Evolutionary conservation across 92 coral and sea anemone species (phyloP).

Genomic region (Porites evermanni): DNA sequence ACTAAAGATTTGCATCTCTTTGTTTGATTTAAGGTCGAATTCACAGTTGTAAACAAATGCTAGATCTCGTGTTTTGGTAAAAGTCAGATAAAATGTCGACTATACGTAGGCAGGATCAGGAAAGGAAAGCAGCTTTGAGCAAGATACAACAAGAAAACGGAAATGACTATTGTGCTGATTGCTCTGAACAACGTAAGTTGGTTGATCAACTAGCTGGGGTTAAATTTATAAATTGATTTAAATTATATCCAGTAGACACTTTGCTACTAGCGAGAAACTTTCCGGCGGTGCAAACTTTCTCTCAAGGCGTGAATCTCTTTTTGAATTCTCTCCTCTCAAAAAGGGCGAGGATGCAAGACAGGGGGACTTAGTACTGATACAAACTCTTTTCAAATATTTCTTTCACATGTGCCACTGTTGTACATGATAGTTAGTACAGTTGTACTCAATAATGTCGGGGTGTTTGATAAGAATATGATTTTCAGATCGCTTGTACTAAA

Average conservation of each 20-base stretch:
- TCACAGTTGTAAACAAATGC: neutral
- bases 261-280: neutral
- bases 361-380: no score
- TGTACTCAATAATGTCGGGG: no score
- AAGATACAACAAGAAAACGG: neutral
- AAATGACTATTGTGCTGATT: slow-evolving; percentile 31
- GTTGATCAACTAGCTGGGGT: neutral
- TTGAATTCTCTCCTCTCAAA: no score
- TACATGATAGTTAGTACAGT: no score
- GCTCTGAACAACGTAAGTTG: slow-evolving; percentile 18
- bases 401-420: no score
- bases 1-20: neutral
- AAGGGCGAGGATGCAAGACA: no score
- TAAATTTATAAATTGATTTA: neutral
- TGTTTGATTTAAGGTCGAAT: neutral
- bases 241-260: neutral
- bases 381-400: no score
- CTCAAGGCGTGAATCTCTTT: no score
- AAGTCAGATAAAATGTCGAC: neutral
- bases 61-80: neutral
- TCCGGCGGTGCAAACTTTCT: neutral
- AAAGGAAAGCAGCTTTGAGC: neutral
- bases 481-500: no score
- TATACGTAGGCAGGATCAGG: neutral
- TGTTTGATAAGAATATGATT: no score